Evolutionary conservation across 2,797 vertebrate species (phyloP), one percentile per base, ranked within the genome.

Genomic region (Eleutherodactylus coqui): DNA sequence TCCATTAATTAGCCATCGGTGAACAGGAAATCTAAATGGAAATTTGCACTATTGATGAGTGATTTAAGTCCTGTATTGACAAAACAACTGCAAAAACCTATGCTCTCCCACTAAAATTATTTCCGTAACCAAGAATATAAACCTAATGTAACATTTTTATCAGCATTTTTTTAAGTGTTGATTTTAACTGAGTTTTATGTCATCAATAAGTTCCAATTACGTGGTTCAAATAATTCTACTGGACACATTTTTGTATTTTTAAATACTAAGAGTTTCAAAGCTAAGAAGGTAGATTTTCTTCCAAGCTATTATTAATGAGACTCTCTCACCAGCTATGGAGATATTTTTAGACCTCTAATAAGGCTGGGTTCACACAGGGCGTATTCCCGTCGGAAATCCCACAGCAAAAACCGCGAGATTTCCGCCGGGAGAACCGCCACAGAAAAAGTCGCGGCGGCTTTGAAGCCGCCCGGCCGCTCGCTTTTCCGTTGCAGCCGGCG

Each of bases 31-130:
- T 81, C 51, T 75, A 75, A 75, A 81, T 72, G 21, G 84, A 86
- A 81, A 86, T 27, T 73, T 86, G 84, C 81, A 80, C 78, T 80
- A 81, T 51, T 80, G 84, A n/a, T 86, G 84, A 86, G 41, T 75
- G 84, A 86, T 81, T 43, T 64, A 75, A 81, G 78, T 78, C 67
- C 24, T 86, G 79, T 86, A 81, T 80, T 73, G 84, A 81, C 84
- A 81, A 47, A 81, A 80, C 77, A 49, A 81, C 76, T 58, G n/a
- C 81, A 58, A 73, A 43, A 73, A 9, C 38, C 34, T 73, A 1
- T 13, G 73, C 72, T 73, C 73, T 75, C 82, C 82, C 82, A 75
- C 81, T 75, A 2, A 76, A 73, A 64, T 51, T n/a, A 76, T 75
- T 62, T 47, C 24, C 55, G 49, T 13, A 60, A 29, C 19, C 11